phyloP scores from a whole-genome alignment of 2,113 vertebrate species.

The Pyxicephalus adspersus region DNA sequence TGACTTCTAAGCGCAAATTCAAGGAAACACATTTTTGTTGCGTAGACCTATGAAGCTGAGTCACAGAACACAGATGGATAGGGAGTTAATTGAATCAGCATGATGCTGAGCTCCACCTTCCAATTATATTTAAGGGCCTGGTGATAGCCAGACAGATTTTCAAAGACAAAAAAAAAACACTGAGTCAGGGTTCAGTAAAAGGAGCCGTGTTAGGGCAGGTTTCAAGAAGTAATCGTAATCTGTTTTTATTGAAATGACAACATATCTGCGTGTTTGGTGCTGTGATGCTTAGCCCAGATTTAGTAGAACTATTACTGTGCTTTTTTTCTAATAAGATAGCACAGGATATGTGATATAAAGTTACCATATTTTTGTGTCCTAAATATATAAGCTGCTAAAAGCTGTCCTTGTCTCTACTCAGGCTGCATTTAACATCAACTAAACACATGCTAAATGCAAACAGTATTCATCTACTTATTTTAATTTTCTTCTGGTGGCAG shows the following conservation, averaged over 20 bases:
- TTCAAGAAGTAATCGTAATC: conserved; percentile 20
- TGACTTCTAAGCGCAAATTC: background rate
- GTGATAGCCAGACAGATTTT: conserved; percentile 31
- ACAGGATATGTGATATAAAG: too few relatives aligned
- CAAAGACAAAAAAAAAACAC: conserved; percentile 34
- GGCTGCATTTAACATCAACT: too few relatives aligned
- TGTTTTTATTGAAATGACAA: conserved; percentile 13
- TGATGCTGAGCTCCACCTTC: conserved; percentile 33
- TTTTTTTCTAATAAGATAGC: too few relatives aligned
- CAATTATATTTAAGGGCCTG: conserved; percentile 41
- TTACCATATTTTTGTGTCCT: too few relatives aligned
- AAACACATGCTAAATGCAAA: too few relatives aligned
- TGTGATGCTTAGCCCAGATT: background rate
- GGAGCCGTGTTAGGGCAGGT: conserved; percentile 19
- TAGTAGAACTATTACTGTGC: too few relatives aligned
- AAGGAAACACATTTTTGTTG: conserved; percentile 12
- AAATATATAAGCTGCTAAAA: too few relatives aligned
- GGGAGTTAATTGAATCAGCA: conserved; percentile 45
- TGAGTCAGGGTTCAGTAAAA: conserved; percentile 29
- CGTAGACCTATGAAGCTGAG: conserved; percentile 10
- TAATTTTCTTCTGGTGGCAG: too few relatives aligned
- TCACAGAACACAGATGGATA: conserved; percentile 35
- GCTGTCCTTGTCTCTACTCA: too few relatives aligned
- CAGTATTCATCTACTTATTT: too few relatives aligned
- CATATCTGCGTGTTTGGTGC: background rate